These are phyloP conservation scores for Calameuta filiformis DNA, from an alignment of 2,888 invertebrate species.

Conservation along the genomic window DNA sequence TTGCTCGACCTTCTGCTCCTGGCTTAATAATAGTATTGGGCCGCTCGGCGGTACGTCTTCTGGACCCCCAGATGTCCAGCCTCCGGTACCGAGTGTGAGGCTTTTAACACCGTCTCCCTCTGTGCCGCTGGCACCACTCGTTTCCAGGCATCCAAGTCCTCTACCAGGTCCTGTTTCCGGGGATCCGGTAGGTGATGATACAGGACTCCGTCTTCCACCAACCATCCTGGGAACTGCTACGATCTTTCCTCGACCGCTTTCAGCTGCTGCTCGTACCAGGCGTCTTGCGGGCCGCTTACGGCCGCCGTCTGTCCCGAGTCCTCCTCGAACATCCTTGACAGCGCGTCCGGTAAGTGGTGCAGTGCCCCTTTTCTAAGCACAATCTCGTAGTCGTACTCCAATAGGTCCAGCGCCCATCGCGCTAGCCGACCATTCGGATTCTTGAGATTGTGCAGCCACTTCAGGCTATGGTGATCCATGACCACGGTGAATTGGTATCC, in stretches of 20 bases:
- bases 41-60: not conserved
- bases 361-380: slow-evolving; percentile 9
- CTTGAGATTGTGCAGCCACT: slow-evolving; percentile 23
- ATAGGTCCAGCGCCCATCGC: slow-evolving; percentile 3
- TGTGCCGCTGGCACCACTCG: not conserved
- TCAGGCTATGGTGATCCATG: slow-evolving; percentile 25
- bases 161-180: no score
- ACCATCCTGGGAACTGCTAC: not conserved
- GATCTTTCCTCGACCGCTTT: not conserved
- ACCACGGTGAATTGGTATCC: slow-evolving; percentile 12
- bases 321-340: not conserved
- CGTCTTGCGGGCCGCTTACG: not conserved
- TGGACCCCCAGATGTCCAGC: slow-evolving; percentile 19
- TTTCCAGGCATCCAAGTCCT: not conserved
- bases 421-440: slow-evolving; percentile 14
- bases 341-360: slow-evolving; percentile 11
- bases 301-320: no score
- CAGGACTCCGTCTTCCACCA: not conserved
- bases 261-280: not conserved
- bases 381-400: not conserved
- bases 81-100: not conserved
- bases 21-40: no score
- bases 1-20: no score
- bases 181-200: not conserved
- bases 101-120: not conserved